Percentiles rank a stretch among this genome's conserved stretches.
phyloP scores from a whole-genome alignment of 2,113 vertebrate genomes.

The Nerophis ophidion region DNA sequence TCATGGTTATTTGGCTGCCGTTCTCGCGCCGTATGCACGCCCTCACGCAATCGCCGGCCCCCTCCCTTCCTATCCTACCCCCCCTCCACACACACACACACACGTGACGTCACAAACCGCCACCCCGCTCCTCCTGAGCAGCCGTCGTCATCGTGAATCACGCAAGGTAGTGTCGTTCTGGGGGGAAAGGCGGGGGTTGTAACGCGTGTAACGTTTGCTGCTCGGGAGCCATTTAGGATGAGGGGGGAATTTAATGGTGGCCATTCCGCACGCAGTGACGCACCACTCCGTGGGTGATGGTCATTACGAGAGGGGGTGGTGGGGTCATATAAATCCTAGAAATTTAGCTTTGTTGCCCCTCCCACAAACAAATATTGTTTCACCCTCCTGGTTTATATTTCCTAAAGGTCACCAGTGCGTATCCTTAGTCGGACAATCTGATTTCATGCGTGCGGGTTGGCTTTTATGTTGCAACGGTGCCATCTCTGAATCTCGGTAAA shows the following conservation, averaged over 20 bases:
- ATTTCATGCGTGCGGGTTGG: too few relatives aligned
- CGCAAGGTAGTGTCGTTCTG: neutral
- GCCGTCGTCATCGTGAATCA: slow-evolving; percentile 58
- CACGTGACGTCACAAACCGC: slow-evolving; percentile 61
- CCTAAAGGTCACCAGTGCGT: neutral
- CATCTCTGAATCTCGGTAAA: too few relatives aligned
- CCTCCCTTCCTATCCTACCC: slow-evolving; percentile 47
- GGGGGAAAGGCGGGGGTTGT: neutral
- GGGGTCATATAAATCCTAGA: neutral
- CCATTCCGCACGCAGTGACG: neutral
- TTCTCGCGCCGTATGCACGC: slow-evolving; percentile 47
- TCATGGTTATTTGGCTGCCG: slow-evolving; percentile 61
- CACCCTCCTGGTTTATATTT: neutral
- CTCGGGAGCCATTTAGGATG: neutral
- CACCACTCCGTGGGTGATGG: neutral
- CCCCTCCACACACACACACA: neutral
- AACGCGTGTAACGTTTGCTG: neutral
- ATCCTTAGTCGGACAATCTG: too few relatives aligned
- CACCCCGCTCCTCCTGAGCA: slow-evolving; percentile 42
- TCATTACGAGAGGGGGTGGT: neutral
- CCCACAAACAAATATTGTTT: neutral
- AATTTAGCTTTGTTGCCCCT: neutral
- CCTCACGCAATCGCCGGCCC: slow-evolving; percentile 50
- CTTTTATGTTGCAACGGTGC: too few relatives aligned
- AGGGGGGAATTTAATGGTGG: neutral